phyloP scores from a whole-genome alignment of 2,113 vertebrate species.

The Ondatra zibethicus region DNA sequence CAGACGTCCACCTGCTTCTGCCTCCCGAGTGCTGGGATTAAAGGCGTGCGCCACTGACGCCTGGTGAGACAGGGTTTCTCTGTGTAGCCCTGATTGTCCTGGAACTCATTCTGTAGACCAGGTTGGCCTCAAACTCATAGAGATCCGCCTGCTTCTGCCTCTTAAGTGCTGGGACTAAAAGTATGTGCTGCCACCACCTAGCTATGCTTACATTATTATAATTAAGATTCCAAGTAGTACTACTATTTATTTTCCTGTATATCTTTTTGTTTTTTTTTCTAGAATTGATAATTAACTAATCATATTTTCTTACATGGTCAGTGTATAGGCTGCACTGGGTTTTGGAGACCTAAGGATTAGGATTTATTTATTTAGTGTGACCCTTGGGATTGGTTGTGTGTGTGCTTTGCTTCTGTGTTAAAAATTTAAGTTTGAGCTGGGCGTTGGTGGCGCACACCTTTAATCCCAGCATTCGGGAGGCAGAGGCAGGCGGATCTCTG shows the following conservation, averaged over 20 bases:
- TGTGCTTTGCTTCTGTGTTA: not conserved
- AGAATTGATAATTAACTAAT: not conserved
- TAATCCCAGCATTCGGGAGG: too few relatives aligned
- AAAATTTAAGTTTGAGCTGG: not conserved
- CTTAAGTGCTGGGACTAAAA: not conserved
- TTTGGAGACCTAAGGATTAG: constrained; percentile 3
- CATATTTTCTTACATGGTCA: not conserved
- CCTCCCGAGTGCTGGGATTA: too few relatives aligned
- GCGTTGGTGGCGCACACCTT: too few relatives aligned
- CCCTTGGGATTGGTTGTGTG: not conserved
- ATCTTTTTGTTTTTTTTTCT: constrained; percentile 48
- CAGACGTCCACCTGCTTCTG: too few relatives aligned
- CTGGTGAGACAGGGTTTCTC: not conserved
- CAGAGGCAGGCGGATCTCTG: too few relatives aligned
- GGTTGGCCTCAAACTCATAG: not conserved
- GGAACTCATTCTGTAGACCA: not conserved
- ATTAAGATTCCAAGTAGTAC: not conserved
- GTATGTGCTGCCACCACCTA: not conserved
- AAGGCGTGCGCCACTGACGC: too few relatives aligned
- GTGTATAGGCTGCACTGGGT: not conserved
- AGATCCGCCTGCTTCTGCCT: not conserved
- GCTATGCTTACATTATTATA: not conserved
- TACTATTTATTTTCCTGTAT: not conserved
- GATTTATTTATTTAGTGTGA: not conserved
- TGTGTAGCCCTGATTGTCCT: not conserved